Conservation (phyloP, 2,888 invertebrate genomes). For the Ophonus ardosiacus region DNA sequence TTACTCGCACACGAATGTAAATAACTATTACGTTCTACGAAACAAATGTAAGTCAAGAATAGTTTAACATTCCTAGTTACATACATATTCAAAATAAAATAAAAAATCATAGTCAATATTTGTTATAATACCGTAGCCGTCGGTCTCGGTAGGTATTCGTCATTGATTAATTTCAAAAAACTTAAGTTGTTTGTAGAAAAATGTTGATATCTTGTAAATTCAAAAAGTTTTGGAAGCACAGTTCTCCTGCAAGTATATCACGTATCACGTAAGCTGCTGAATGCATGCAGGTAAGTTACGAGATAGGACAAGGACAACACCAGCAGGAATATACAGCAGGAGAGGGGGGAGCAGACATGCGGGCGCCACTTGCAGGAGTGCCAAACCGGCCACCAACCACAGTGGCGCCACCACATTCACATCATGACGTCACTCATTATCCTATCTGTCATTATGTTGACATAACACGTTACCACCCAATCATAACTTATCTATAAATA, state of each 20-base stretch:
- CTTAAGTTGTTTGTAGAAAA: no score
- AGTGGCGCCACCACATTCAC: slow-evolving; percentile 3
- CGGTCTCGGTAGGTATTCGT: no score
- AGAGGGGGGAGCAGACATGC: slow-evolving; percentile 7
- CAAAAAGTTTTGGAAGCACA: slow-evolving; percentile 9
- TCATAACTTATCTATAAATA: slow-evolving; percentile 3
- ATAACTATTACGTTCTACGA: no score
- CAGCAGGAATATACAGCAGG: not conserved
- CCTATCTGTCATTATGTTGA: not conserved
- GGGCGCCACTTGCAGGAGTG: slow-evolving; percentile 26
- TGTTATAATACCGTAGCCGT: no score
- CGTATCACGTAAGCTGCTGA: not conserved
- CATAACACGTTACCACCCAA: not conserved
- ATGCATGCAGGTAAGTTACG: slow-evolving; percentile 51
- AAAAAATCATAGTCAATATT: no score
- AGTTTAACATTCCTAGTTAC: no score
- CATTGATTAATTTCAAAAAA: no score
- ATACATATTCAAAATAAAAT: no score
- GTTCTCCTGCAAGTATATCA: not conserved
- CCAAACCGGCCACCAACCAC: slow-evolving; percentile 10
- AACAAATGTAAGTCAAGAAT: no score
- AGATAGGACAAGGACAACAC: slow-evolving; percentile 39
- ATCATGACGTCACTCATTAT: slow-evolving; percentile 7
- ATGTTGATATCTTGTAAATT: not conserved
- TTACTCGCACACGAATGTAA: no score